Base-by-base conservation (phyloP, 2,797 vertebrate genomes). In the Lindbergichthys nudifrons region DNA sequence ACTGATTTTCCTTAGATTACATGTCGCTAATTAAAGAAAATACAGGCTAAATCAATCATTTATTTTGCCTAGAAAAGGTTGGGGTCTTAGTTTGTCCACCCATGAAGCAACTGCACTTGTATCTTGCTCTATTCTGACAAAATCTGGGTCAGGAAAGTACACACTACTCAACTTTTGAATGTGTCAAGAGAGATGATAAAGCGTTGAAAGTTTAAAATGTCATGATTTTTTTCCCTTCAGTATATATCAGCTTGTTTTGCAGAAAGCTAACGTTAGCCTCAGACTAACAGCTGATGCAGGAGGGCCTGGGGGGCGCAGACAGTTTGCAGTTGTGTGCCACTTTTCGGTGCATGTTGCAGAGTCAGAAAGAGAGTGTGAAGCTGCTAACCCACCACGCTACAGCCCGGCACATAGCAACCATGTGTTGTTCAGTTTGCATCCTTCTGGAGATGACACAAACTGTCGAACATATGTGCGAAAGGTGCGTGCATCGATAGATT, bases 321-420 rank as follows among this genome's bases (percentile, higher is more conserved):
- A 64, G 70, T 80, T 86, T 81, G 65, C 88, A 86, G 75, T 79
- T 78, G 69, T 74, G 86, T 83, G 86, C 48, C 65, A 90, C 78
- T 87, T 89, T 88, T 88, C 85, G 45, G 68, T 26, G 52, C 80
- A 66, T 88, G 87, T 82, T 72, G 83, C 82, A 56, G 84, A 79
- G 80, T 82, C 84, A 43, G 65, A 83, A 11, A 46, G n/a, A 2
- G 59, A 60, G 66, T 63, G 11, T 1, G 75, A 58, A 69, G 71
- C 77, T 73, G 78, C 68, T 18, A 6, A 45, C 26, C 59, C 50
- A 4, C 65, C 63, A 10, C 0, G 32, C 61, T 36, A 9, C 53
- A 14, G 26, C 47, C 42, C 9, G 15, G 23, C 14, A 15, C 83
- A 19, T 86, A 83, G 88, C 89, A 90, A 85, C 89, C 72, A 13